phyloP scores from a whole-genome alignment of 37 sponge, comb jelly and placozoan species.

The Beroe forskalii region DNA sequence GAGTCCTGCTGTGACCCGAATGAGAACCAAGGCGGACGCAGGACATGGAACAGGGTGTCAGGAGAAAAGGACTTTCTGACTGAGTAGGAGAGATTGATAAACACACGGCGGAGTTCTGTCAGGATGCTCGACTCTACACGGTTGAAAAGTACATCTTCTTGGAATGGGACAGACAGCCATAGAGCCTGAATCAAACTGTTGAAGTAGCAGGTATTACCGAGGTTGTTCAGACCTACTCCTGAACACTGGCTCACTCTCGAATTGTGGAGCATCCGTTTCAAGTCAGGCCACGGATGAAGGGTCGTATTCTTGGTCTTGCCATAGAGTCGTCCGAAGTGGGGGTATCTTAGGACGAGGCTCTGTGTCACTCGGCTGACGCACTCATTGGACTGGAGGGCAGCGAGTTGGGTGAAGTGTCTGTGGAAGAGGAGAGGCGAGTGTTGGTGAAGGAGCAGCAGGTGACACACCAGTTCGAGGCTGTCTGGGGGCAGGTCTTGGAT shows the following conservation, averaged over 20 bases:
- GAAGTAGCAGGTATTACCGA: conserved; percentile 60
- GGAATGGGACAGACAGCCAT: conserved; percentile 55
- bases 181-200: conserved; percentile 44
- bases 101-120: conserved; percentile 25
- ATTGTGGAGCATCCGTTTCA: neutral
- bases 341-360: neutral
- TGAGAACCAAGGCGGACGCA: conserved; percentile 53
- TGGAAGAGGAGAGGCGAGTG: conserved; percentile 50
- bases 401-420: conserved; percentile 30
- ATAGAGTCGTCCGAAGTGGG: conserved; percentile 48
- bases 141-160: conserved; percentile 29
- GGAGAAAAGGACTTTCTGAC: conserved; percentile 28
- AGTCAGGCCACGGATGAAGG: neutral
- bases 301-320: conserved; percentile 12
- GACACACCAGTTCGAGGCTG: neutral
- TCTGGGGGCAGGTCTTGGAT: neutral
- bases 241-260: neutral
- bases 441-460: conserved; percentile 45
- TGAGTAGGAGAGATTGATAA: conserved; percentile 52
- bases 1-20: conserved; percentile 59
- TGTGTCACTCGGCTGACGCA: neutral
- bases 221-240: conserved; percentile 40
- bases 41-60: conserved; percentile 32
- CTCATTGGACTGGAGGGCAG: neutral
- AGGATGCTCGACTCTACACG: conserved; percentile 33